A percentile compares a stretch with the other conserved stretches of the same genome.
These are phyloP conservation scores for Alaudala cheleensis DNA, from an alignment of 2,113 vertebrate species.

Conservation along the genomic window DNA sequence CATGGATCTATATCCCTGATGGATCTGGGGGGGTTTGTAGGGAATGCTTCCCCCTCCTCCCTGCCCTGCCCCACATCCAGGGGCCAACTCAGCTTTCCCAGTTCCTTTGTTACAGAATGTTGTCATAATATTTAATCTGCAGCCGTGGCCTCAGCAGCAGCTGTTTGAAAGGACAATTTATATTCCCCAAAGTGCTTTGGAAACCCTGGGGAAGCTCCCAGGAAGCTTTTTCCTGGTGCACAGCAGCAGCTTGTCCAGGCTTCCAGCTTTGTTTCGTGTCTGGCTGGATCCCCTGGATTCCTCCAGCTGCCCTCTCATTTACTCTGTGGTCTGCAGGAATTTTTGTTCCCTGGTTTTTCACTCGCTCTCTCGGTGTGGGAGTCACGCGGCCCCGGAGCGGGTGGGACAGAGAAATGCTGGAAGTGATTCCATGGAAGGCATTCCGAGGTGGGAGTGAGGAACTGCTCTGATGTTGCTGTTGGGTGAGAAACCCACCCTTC, in stretches of 20 bases:
- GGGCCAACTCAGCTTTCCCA: background rate
- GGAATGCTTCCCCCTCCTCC: background rate
- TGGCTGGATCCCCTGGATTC: background rate
- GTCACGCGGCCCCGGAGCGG: background rate
- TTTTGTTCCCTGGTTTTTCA: background rate
- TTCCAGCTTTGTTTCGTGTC: background rate
- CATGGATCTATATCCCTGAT: rapidly evolving
- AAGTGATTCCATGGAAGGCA: background rate
- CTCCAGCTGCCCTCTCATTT: constrained; percentile 14
- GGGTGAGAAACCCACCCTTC: background rate
- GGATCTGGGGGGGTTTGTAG: rapidly evolving
- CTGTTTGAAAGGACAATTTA: background rate
- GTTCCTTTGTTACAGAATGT: background rate
- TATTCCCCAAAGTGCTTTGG: background rate
- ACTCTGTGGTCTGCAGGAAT: background rate
- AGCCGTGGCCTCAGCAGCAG: background rate
- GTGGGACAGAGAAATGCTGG: background rate
- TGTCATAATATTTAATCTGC: background rate
- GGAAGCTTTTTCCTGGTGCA: background rate
- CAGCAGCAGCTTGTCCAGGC: background rate
- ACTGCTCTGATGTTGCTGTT: background rate
- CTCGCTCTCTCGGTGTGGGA: background rate
- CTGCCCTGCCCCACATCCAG: background rate
- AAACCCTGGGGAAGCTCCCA: background rate
- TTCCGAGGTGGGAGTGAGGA: background rate